Evolutionary conservation across 2,888 invertebrate species (phyloP).

Genomic region (Zaprionus lineosus): DNA sequence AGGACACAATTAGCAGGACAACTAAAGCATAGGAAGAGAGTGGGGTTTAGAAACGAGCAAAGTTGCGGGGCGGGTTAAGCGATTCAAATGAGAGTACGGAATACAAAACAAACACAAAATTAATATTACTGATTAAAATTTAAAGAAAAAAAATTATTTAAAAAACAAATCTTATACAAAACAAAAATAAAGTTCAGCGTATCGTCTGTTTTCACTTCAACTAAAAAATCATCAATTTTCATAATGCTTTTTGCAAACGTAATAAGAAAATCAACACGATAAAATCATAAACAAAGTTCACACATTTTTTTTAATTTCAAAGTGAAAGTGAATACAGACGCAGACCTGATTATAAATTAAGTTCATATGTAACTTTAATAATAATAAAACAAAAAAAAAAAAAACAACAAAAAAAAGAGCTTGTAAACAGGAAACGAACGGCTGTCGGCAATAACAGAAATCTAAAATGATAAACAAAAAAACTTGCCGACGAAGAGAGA

Average conservation of each 20-base stretch:
- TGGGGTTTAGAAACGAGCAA: too few species aligned
- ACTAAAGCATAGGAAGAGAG: background rate
- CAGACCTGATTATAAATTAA: slow-evolving; percentile 65
- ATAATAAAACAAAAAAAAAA: slow-evolving; percentile 65
- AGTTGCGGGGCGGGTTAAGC: slow-evolving; percentile 62
- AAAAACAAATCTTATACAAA: slow-evolving; percentile 67
- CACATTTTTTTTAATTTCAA: slow-evolving; percentile 31
- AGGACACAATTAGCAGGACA: slow-evolving; percentile 19
- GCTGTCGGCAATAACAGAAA: slow-evolving; percentile 5
- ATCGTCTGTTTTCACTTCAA: slow-evolving; percentile 49
- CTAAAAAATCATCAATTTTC: slow-evolving; percentile 39
- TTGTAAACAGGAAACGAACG: slow-evolving; percentile 48
- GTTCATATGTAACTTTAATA: slow-evolving; percentile 76
- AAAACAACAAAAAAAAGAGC: slow-evolving; percentile 29
- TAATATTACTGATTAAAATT: slow-evolving; percentile 77
- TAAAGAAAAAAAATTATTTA: slow-evolving; percentile 53
- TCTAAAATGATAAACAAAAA: slow-evolving; percentile 19
- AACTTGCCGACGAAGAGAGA: slow-evolving; percentile 47
- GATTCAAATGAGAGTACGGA: slow-evolving; percentile 49
- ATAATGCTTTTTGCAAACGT: slow-evolving; percentile 33
- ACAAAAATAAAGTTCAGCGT: slow-evolving; percentile 37
- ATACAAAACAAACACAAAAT: slow-evolving; percentile 50
- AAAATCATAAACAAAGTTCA: slow-evolving; percentile 8
- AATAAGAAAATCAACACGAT: slow-evolving; percentile 11
- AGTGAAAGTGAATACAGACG: slow-evolving; percentile 44